Conservation (phyloP, 2,888 invertebrate species). For the Kryphioiulus occultus region DNA sequence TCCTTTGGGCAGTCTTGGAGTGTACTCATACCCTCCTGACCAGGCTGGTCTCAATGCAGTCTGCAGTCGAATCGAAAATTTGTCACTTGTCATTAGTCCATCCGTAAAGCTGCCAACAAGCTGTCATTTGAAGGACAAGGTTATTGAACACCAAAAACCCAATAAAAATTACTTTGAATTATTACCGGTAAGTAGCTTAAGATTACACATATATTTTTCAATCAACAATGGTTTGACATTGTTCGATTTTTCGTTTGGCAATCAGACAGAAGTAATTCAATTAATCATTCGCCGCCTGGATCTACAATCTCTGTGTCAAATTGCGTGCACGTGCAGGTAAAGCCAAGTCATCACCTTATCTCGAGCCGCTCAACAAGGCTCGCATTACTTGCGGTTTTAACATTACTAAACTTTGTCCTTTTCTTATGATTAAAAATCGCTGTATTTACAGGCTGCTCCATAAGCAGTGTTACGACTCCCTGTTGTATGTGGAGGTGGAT, state of each 20-base stretch:
- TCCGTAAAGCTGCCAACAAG: slow-evolving; percentile 41
- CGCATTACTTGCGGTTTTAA: too few species aligned
- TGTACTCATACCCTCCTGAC: background rate
- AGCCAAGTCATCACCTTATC: background rate
- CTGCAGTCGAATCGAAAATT: slow-evolving; percentile 24
- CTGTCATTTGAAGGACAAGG: background rate
- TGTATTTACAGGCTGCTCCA: slow-evolving; percentile 65
- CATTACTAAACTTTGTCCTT: too few species aligned
- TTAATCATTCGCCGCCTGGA: background rate
- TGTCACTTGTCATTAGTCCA: background rate
- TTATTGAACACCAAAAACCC: background rate
- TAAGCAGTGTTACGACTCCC: slow-evolving; percentile 76
- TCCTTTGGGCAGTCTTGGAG: background rate
- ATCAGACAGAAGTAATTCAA: slow-evolving; percentile 31
- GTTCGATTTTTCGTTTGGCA: background rate
- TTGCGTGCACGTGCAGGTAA: slow-evolving; percentile 43
- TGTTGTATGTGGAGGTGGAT: slow-evolving; percentile 80
- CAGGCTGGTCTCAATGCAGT: slow-evolving; percentile 37
- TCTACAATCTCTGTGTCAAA: slow-evolving; percentile 16
- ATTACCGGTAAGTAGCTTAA: slow-evolving; percentile 33
- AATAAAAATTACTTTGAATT: background rate
- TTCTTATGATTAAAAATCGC: background rate
- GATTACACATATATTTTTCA: background rate
- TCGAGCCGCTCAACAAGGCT: background rate
- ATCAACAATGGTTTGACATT: too few species aligned